Evolutionary conservation across 2,113 vertebrate species (phyloP).

Genomic region (Campylomormyrus tamandua): DNA sequence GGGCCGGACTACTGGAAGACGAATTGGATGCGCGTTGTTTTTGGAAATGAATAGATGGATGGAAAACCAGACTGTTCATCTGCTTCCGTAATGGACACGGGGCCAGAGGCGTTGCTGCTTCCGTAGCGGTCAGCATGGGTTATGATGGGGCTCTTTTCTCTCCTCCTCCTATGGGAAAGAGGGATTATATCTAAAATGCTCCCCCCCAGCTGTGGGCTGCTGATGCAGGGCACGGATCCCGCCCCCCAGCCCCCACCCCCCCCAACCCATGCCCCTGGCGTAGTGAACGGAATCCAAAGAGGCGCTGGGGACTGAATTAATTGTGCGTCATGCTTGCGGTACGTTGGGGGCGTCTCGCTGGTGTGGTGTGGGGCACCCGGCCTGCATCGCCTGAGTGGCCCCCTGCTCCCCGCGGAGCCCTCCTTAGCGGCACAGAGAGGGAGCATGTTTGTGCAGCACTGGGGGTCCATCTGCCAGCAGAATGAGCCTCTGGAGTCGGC

Average conservation of each 20-base stretch:
- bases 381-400: slow-evolving; percentile 61
- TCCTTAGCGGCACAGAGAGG: slow-evolving; percentile 36
- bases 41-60: not conserved
- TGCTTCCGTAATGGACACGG: not conserved
- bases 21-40: not conserved
- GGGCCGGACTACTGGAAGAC: not conserved
- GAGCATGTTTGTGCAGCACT: slow-evolving; percentile 35
- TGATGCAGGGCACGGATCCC: slow-evolving; percentile 34
- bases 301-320: slow-evolving; percentile 68
- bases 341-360: not conserved
- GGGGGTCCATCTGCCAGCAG: slow-evolving; percentile 53
- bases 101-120: not conserved
- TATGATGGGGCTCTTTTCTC: not conserved
- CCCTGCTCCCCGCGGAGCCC: slow-evolving; percentile 47
- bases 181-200: slow-evolving; percentile 59
- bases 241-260: not conserved
- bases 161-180: not conserved
- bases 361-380: slow-evolving; percentile 35
- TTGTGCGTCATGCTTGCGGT: slow-evolving; percentile 42
- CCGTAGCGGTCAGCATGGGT: not conserved
- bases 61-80: not conserved
- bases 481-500: slow-evolving; percentile 32
- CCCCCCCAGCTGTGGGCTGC: slow-evolving; percentile 55
- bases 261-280: slow-evolving; percentile 51
- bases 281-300: slow-evolving; percentile 68